Percentiles rank a stretch among this genome's conserved stretches.
These are phyloP conservation scores for Cantharis lateralis DNA, from an alignment of 2,888 invertebrate genomes.

Conservation along the genomic window DNA sequence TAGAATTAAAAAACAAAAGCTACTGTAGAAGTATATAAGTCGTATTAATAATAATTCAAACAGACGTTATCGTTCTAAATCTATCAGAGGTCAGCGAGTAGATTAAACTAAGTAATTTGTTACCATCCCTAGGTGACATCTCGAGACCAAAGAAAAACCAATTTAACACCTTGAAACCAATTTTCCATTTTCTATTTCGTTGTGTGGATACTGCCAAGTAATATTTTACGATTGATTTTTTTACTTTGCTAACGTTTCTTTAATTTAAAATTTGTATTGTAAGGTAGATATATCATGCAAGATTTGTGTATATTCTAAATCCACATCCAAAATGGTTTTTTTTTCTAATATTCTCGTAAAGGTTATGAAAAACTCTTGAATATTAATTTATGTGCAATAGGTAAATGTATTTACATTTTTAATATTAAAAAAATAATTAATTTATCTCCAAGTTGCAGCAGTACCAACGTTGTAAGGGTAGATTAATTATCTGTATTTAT, in stretches of 20 bases:
- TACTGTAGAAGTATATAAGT: not conserved
- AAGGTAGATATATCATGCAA: not conserved
- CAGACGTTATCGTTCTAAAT: not conserved
- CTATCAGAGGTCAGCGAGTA: not conserved
- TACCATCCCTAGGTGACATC: not conserved
- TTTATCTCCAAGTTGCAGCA: not conserved
- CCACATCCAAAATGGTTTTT: not conserved
- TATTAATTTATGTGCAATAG: not conserved
- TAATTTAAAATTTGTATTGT: not conserved
- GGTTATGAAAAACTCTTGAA: not conserved
- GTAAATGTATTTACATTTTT: not conserved
- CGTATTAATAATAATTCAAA: not conserved
- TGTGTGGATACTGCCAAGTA: not conserved
- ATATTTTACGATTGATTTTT: not conserved
- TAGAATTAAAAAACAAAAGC: not conserved
- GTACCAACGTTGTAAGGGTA: not conserved
- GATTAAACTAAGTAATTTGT: not conserved
- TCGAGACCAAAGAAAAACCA: not conserved
- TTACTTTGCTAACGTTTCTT: not conserved
- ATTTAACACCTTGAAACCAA: not conserved
- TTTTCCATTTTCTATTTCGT: not conserved
- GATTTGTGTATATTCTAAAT: not conserved
- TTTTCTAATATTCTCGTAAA: not conserved
- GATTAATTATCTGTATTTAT: not conserved
- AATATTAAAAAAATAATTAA: not conserved